A percentile compares a stretch with the other conserved stretches of the same genome.
Evolutionary conservation across 92 coral and sea anemone genomes (phyloP).

Genomic region (Micromussa lordhowensis): DNA sequence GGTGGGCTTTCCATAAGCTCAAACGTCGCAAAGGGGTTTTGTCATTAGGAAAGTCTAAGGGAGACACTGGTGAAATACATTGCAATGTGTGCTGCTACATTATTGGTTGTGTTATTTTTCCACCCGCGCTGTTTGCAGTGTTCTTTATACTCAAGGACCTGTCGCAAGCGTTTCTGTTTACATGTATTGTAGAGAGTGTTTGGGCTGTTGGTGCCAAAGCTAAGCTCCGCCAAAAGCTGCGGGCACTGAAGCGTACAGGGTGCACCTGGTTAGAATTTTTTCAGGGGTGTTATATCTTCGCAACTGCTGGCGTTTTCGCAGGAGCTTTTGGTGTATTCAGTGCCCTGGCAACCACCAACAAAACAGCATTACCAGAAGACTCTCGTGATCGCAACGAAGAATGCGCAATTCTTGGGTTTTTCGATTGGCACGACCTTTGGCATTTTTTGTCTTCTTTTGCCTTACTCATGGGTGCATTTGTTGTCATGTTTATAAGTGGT

Average conservation of each 20-base stretch:
- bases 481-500: constrained; percentile 73
- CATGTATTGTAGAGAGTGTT: constrained; percentile 62
- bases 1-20: background rate
- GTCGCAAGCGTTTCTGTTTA: constrained; percentile 71
- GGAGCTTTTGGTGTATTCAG: constrained; percentile 39
- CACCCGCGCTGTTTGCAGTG: too few relatives aligned
- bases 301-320: constrained; percentile 41
- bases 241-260: background rate
- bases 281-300: background rate
- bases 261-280: background rate
- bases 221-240: constrained; percentile 15
- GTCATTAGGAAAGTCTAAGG: background rate
- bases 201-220: constrained; percentile 33
- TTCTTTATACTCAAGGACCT: constrained; percentile 7
- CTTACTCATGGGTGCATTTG: constrained; percentile 75
- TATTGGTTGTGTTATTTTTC: constrained; percentile 42
- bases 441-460: constrained; percentile 89
- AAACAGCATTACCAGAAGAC: constrained; percentile 52
- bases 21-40: background rate
- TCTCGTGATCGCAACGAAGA: constrained; percentile 81
- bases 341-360: constrained; percentile 67
- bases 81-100: constrained; percentile 26
- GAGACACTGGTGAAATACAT: background rate
- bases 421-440: constrained; percentile 87
- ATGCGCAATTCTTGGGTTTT: constrained; percentile 68